These are phyloP conservation scores for Synodontis membranacea DNA, from an alignment of 2,113 vertebrate species.

Conservation along the genomic window DNA sequence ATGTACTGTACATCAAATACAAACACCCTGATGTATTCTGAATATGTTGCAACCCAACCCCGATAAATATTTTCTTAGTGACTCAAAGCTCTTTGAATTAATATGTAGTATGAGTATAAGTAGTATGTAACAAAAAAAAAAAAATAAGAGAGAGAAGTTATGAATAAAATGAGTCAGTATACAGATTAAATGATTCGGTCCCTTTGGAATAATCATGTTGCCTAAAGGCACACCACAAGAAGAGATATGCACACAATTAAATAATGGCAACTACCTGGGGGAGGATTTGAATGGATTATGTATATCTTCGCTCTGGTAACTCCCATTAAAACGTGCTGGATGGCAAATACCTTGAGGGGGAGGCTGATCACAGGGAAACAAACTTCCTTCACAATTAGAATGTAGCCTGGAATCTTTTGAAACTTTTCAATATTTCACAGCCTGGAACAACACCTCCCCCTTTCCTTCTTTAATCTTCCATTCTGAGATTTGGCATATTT, in stretches of 20 bases:
- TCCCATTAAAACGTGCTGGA: conserved; percentile 54
- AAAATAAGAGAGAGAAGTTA: background rate
- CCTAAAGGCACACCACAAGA: background rate
- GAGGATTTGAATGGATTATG: conserved; percentile 21
- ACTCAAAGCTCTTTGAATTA: background rate
- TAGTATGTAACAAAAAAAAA: no score
- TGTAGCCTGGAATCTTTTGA: background rate
- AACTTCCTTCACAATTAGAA: conserved; percentile 16
- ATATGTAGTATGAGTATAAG: background rate
- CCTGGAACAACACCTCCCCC: conserved; percentile 7
- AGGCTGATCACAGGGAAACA: conserved; percentile 19
- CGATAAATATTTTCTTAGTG: background rate
- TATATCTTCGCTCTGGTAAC: conserved; percentile 6
- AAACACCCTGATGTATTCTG: background rate
- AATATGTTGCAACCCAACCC: background rate
- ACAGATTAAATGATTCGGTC: conserved; percentile 19
- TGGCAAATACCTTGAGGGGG: conserved; percentile 45
- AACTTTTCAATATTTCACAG: conserved; percentile 31
- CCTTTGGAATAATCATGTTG: conserved; percentile 11
- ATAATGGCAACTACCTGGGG: conserved; percentile 16
- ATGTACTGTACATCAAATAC: background rate
- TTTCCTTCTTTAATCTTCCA: background rate
- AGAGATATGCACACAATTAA: conserved; percentile 10
- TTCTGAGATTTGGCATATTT: conserved; percentile 44
- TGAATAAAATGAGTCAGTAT: background rate